Evolutionary conservation across 92 coral and sea anemone genomes (phyloP).

Genomic region (Anthopleura xanthogrammica): DNA sequence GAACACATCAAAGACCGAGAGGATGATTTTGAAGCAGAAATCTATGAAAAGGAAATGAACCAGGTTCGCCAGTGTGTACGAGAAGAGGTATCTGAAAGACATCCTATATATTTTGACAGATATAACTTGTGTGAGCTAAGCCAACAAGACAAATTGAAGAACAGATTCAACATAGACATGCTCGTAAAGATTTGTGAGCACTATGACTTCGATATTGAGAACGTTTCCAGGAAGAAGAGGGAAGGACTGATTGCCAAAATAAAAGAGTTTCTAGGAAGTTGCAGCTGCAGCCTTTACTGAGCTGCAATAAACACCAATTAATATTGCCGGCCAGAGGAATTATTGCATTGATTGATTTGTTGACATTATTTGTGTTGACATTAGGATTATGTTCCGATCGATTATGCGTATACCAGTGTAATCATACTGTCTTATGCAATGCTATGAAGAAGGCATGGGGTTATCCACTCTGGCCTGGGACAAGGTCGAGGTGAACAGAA

Average conservation of each 20-base stretch:
- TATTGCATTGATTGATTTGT: too few relatives aligned
- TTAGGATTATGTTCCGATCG: too few relatives aligned
- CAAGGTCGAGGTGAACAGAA: not conserved
- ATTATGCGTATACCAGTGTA: too few relatives aligned
- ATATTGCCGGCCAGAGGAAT: too few relatives aligned
- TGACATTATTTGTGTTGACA: too few relatives aligned
- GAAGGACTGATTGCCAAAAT: slow-evolving; percentile 18
- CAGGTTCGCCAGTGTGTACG: too few relatives aligned
- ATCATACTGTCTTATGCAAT: not conserved
- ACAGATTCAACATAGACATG: slow-evolving; percentile 34
- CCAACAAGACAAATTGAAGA: slow-evolving; percentile 27
- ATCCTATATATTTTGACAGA: slow-evolving; percentile 23
- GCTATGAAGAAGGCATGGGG: not conserved
- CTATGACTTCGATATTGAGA: slow-evolving; percentile 20
- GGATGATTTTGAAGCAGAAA: slow-evolving; percentile 24
- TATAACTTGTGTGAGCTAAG: slow-evolving; percentile 29
- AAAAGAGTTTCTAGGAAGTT: slow-evolving; percentile 21
- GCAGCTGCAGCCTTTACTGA: slow-evolving; percentile 22
- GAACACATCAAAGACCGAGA: slow-evolving; percentile 24
- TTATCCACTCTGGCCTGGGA: not conserved
- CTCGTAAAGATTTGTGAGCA: slow-evolving; percentile 44
- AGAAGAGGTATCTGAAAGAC: too few relatives aligned
- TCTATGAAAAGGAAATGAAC: too few relatives aligned
- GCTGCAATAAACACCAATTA: too few relatives aligned
- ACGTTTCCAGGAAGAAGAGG: slow-evolving; percentile 36